Evolutionary conservation across 2,888 invertebrate genomes (phyloP).

Genomic region (Lypha dubia): DNA sequence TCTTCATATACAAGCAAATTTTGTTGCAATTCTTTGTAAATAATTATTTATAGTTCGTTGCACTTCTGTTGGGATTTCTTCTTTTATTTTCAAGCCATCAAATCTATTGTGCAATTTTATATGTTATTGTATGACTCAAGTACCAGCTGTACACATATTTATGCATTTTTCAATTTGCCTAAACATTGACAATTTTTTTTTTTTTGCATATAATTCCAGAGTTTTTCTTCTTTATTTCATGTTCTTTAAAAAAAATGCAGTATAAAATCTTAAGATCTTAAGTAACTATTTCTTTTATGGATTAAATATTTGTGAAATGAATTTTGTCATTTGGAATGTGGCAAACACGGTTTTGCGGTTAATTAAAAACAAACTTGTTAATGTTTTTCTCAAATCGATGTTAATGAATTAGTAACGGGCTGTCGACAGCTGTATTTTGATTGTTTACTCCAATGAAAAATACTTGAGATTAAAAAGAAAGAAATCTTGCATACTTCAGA

Average conservation of each 20-base stretch:
- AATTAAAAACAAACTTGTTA: constrained; percentile 40
- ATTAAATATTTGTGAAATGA: constrained; percentile 33
- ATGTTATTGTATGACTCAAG: constrained; percentile 49
- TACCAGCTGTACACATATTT: constrained; percentile 45
- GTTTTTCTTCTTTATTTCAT: neutral
- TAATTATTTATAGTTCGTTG: constrained; percentile 55
- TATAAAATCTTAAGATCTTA: neutral
- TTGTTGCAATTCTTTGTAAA: constrained; percentile 52
- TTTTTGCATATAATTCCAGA: neutral
- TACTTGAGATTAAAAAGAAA: no score
- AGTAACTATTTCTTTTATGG: constrained; percentile 7
- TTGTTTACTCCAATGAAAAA: neutral
- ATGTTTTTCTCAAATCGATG: neutral
- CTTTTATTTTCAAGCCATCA: constrained; percentile 15
- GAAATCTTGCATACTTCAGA: no score
- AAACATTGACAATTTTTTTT: neutral
- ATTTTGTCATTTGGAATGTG: constrained; percentile 40
- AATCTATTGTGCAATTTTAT: constrained; percentile 60
- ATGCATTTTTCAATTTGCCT: neutral
- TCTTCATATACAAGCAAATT: neutral
- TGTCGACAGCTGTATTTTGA: neutral
- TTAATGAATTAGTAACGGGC: neutral
- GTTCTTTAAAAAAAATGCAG: neutral
- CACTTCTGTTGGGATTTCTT: constrained; percentile 15
- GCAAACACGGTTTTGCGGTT: constrained; percentile 15